Percentiles rank a stretch among this genome's conserved stretches.
These are phyloP conservation scores for Leucophenga montana DNA, from an alignment of 2,888 invertebrate species.

Conservation along the genomic window DNA sequence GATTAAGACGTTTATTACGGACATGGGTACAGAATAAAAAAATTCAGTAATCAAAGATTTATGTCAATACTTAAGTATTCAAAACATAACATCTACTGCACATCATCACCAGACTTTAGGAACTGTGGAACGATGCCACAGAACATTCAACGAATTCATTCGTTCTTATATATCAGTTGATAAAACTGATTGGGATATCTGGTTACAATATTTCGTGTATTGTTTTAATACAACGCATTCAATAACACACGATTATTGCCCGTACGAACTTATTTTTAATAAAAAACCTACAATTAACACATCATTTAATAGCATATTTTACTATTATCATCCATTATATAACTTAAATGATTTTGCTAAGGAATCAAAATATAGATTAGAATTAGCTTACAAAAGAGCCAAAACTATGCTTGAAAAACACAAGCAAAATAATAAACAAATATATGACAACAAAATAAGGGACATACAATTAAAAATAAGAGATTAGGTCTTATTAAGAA, in stretches of 20 bases:
- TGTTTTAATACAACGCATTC: slow-evolving; percentile 20
- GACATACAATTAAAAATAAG: background rate
- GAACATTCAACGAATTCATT: slow-evolving; percentile 25
- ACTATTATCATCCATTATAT: background rate
- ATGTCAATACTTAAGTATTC: slow-evolving; percentile 29
- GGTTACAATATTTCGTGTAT: slow-evolving; percentile 21
- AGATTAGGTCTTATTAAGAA: background rate
- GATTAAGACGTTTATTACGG: slow-evolving; percentile 37
- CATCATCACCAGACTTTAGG: slow-evolving; percentile 27
- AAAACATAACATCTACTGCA: slow-evolving; percentile 23
- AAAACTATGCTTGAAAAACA: background rate
- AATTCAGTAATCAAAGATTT: slow-evolving; percentile 37
- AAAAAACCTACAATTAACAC: background rate
- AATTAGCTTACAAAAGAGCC: background rate
- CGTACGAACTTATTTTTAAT: slow-evolving; percentile 14
- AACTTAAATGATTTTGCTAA: slow-evolving; percentile 26
- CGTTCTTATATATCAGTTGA: slow-evolving; percentile 17
- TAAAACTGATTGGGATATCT: slow-evolving; percentile 23
- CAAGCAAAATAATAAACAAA: background rate
- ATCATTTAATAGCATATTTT: background rate
- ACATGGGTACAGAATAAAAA: slow-evolving; percentile 40
- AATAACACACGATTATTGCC: slow-evolving; percentile 25
- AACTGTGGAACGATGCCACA: slow-evolving; percentile 23
- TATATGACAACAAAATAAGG: no score
- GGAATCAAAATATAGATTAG: slow-evolving; percentile 14